Conservation (phyloP, 2,888 invertebrate species). For the Rhingia campestris region DNA sequence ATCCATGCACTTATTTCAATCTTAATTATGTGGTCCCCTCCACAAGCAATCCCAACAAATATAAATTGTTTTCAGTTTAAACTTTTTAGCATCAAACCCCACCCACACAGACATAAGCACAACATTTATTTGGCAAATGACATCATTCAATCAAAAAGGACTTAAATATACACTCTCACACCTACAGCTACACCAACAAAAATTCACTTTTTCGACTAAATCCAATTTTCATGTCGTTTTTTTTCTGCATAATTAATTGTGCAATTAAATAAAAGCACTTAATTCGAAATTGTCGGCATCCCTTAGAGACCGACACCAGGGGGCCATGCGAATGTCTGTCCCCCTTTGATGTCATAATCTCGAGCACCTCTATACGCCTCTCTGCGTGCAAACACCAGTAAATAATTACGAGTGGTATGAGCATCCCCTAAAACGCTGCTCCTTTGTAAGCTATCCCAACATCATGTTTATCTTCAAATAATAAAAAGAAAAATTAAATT, state of each 20-base stretch:
- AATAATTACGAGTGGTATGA: background rate
- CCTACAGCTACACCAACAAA: conserved; percentile 9
- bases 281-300: conserved; percentile 58
- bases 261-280: conserved; percentile 71
- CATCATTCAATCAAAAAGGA: conserved; percentile 51
- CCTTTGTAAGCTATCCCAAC: conserved; percentile 19
- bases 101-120: conserved; percentile 35
- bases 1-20: no score
- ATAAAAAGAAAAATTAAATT: conserved; percentile 64
- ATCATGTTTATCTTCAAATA: conserved; percentile 60
- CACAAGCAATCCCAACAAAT: conserved; percentile 6
- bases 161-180: conserved; percentile 4
- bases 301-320: background rate
- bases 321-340: background rate
- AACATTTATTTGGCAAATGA: conserved; percentile 62
- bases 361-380: conserved; percentile 13
- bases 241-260: conserved; percentile 65
- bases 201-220: conserved; percentile 45
- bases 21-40: background rate
- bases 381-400: conserved; percentile 13
- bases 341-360: conserved; percentile 56
- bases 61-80: conserved; percentile 39
- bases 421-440: background rate
- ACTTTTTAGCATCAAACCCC: background rate
- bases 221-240: conserved; percentile 61